Evolutionary conservation across 1,140 invertebrate genomes (phyloP), one percentile per base, ranked within the genome.

Genomic region (Eurosta solidaginis): DNA sequence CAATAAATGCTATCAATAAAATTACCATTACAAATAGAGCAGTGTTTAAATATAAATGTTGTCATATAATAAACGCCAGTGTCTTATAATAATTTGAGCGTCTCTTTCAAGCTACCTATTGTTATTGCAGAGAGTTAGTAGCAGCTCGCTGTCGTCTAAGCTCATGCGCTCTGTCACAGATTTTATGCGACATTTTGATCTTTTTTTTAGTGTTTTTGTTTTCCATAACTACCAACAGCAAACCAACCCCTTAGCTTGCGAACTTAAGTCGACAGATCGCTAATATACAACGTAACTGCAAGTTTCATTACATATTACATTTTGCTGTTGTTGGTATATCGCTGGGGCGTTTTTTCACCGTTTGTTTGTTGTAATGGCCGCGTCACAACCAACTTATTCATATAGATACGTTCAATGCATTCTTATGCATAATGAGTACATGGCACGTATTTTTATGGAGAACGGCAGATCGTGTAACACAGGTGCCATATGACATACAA

Each of bases 1-100:
- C 59, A 68, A 40, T 59, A 27, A 68, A 40, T 68, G 29, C 36
- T 40, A 29, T 20, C n/a, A 68, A 40, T 68, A 68, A 68, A 68
- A 68, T 68, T 68, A 68, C 6, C 59, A 68, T 68, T 20, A 68
- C 59, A 68, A 68, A 40, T 36, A 10, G 36, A 68, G 27, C 33
- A 68, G n/a, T 14, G 59, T 2, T 22, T 68, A n/a, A n/a, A n/a
- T n/a, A 68, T 40, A 20, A 33, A 40, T 20, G 33, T n/a, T n/a
- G n/a, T 9, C 22, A n/a, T n/a, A n/a, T n/a, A 20, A 52, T 12
- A 29, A 54, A 20, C 1, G 50, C 12, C 9, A 22, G 9, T 54
- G 20, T 12, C 50, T 25, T 7, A 14, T 25, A 54, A 2, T 54
- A n/a, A 0, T 54, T 29, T 47, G 45, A 47, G 45, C 45, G 45